These are phyloP conservation scores for Colinus virginianus DNA, from an alignment of 2,113 vertebrate species.

Conservation along the genomic window DNA sequence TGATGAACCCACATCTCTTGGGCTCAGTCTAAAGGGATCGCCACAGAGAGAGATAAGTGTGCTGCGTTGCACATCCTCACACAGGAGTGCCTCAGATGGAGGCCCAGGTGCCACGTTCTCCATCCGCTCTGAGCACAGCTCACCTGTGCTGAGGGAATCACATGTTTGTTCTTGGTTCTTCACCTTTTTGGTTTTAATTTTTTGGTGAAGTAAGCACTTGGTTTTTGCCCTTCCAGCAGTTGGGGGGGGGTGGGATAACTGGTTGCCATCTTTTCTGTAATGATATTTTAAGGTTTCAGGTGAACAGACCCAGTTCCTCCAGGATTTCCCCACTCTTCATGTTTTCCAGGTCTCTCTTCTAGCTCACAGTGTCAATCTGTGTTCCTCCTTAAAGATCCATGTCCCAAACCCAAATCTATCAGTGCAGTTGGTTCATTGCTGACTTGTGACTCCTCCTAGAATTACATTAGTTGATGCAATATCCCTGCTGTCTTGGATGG, in stretches of 20 bases:
- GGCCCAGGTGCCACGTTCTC: too few relatives aligned
- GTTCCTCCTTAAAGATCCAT: background rate
- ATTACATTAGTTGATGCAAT: background rate
- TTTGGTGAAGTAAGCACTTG: background rate
- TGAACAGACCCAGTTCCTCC: background rate
- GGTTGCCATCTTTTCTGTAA: background rate
- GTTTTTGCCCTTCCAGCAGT: background rate
- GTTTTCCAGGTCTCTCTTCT: background rate
- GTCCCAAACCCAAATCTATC: accelerated
- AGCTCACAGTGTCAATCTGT: background rate
- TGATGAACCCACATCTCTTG: background rate
- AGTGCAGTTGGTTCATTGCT: background rate
- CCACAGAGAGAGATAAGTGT: too few relatives aligned
- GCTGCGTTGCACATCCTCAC: accelerated
- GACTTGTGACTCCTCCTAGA: too few relatives aligned
- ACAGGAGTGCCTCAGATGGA: background rate
- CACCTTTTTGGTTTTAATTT: background rate
- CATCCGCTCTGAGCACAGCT: background rate
- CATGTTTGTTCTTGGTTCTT: background rate
- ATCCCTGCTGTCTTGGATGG: background rate
- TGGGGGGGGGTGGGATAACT: background rate
- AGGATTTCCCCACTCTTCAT: background rate
- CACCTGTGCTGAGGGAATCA: background rate
- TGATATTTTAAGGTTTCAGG: too few relatives aligned
- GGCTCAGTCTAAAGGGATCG: accelerated